phyloP scores from a whole-genome alignment of 1,140 invertebrate species.

The Platyscapa corneri region DNA sequence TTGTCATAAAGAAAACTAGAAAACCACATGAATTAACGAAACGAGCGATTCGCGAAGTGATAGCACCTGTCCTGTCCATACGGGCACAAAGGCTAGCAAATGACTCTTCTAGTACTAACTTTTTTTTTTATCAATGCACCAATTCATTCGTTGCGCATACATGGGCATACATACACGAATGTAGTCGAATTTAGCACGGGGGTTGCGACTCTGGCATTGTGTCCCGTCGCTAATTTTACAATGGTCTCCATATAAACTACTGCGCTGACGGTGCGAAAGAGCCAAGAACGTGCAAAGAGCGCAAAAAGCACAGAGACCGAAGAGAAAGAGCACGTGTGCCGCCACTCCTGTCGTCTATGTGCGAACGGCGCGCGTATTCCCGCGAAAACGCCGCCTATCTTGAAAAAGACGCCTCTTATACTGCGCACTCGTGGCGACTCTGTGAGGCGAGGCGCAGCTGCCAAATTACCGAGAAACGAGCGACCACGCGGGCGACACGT shows the following conservation, averaged over 20 bases:
- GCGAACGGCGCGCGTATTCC: slow-evolving; percentile 39
- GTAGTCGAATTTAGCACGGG: slow-evolving; percentile 68
- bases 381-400: slow-evolving; percentile 21
- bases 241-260: slow-evolving; percentile 55
- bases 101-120: too few relatives aligned
- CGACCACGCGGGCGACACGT: slow-evolving; percentile 35
- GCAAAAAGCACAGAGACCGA: neutral
- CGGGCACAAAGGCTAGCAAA: too few relatives aligned
- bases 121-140: neutral
- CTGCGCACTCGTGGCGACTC: neutral
- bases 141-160: slow-evolving; percentile 52
- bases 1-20: neutral
- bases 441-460: neutral
- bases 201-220: slow-evolving; percentile 73
- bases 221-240: slow-evolving; percentile 74
- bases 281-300: neutral
- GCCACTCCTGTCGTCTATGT: slow-evolving; percentile 26
- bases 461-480: slow-evolving; percentile 33
- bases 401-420: slow-evolving; percentile 5
- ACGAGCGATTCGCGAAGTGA: too few relatives aligned
- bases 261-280: slow-evolving; percentile 12
- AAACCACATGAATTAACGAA: too few relatives aligned
- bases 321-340: slow-evolving; percentile 57
- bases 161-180: slow-evolving; percentile 55
- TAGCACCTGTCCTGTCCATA: too few relatives aligned